Percentiles rank a stretch among this genome's conserved stretches.
phyloP scores from a whole-genome alignment of 2,113 vertebrate genomes.

The Protobothrops mucrosquamatus region DNA sequence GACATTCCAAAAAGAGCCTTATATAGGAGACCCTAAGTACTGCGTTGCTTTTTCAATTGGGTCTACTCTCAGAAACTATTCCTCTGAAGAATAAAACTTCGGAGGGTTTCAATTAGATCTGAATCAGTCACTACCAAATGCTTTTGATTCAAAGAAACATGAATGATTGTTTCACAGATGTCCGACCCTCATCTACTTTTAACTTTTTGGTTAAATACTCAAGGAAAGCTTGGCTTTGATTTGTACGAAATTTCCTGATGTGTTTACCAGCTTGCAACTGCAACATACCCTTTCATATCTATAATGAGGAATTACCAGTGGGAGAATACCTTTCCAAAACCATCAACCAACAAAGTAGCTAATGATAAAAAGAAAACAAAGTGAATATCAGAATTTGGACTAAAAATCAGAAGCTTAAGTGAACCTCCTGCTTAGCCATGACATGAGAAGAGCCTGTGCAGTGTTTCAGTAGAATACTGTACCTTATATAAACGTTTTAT shows the following conservation, averaged over 20 bases:
- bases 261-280: background rate
- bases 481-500: background rate
- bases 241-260: background rate
- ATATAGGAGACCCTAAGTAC: background rate
- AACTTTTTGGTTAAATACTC: background rate
- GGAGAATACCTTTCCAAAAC: background rate
- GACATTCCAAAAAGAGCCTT: background rate
- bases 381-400: background rate
- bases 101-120: background rate
- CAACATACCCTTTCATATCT: background rate
- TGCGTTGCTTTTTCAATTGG: background rate
- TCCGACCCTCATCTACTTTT: background rate
- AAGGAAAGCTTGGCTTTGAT: background rate
- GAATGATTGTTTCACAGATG: background rate
- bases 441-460: background rate
- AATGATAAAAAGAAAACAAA: background rate
- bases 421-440: background rate
- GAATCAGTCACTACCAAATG: background rate
- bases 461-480: background rate
- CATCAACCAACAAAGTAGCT: background rate
- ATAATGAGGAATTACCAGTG: background rate
- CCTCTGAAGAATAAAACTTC: background rate
- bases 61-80: background rate
- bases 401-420: background rate
- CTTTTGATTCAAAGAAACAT: background rate